Conservation (phyloP, 2,113 vertebrate genomes). For the Hydrolagus affinis region DNA sequence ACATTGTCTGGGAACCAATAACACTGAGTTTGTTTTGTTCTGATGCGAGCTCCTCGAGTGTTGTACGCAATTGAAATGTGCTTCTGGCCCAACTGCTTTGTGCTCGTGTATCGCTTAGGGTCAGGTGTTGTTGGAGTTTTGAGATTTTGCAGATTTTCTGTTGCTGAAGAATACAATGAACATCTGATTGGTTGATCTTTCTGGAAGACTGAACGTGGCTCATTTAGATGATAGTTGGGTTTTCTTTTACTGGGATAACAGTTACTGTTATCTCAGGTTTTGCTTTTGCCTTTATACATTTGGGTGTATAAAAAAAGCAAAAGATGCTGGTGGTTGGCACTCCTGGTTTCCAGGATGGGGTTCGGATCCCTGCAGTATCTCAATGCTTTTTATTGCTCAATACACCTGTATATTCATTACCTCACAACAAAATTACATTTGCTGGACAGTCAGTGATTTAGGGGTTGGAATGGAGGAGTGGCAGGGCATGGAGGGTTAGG, state of each 20-base stretch:
- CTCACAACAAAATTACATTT: too few relatives aligned
- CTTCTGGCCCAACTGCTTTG: too few relatives aligned
- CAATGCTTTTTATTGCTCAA: background rate
- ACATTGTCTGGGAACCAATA: too few relatives aligned
- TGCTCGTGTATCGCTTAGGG: too few relatives aligned
- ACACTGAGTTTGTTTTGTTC: too few relatives aligned
- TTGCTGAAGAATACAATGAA: background rate
- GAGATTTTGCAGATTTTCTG: background rate
- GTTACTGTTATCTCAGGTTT: slow-evolving; percentile 82
- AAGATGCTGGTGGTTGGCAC: slow-evolving; percentile 87
- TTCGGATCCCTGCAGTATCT: slow-evolving; percentile 84
- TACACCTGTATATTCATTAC: too few relatives aligned
- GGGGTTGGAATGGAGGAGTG: too few relatives aligned
- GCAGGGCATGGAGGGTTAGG: too few relatives aligned
- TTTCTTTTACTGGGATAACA: slow-evolving; percentile 93
- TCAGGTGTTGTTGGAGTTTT: background rate
- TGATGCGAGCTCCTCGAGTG: too few relatives aligned
- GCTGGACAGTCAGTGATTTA: too few relatives aligned
- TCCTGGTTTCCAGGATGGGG: slow-evolving; percentile 73
- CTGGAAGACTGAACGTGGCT: background rate
- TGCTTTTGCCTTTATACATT: slow-evolving; percentile 72
- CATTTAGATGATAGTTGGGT: slow-evolving; percentile 44
- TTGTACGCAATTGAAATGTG: background rate
- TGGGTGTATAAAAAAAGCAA: slow-evolving; percentile 72
- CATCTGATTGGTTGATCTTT: background rate